Base-by-base conservation (phyloP, 1,140 invertebrate genomes). In the Hypsibius dujardini region DNA sequence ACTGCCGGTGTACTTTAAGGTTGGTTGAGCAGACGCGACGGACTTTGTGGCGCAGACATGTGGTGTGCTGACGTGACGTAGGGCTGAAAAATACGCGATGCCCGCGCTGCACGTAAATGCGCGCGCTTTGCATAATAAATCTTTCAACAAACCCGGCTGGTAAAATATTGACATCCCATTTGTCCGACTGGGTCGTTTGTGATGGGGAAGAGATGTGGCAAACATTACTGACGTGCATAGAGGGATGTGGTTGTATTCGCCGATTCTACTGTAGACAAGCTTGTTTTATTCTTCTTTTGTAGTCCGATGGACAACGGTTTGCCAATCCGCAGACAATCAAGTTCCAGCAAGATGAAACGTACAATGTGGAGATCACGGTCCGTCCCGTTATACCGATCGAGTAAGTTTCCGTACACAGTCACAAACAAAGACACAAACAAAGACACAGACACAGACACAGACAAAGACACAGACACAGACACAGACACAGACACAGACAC, bases 281-380 rank as follows among this genome's bases (percentile, higher is more conserved):
- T 67, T 42, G 12, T 67, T 67, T 67, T n/a, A n/a, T 56, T 56
- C 42, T 67, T 42, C 45, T 67, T 67, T 67, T 12, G 12, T 67
- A 67, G 62, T 12, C 62, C 12, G 62, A 67, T 67, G 62, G 62
- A 7, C 12, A 67, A 42, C 12, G 62, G 7, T 67, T 67, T 45
- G 62, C 12, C 3, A 12, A 42, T 15, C 62, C 12, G 62, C 62
- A 15, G 62, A 67, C 62, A 12, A 42, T 67, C 42, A 67, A 67
- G 42, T 45, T 67, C 62, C 62, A 67, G 62, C 12, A 45, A 42
- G 62, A 67, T 67, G 62, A 67, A 67, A 67, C 62, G 62, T 56
- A 56, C n/a, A 56, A n/a, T 12, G n/a, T 56, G 7, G 50, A 56
- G 7, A 7, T 56, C 50, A 56, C 50, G 7, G 50, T 56, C 7